Conservation (phyloP, 1,140 invertebrate species). For the Bombus pyrosoma region DNA sequence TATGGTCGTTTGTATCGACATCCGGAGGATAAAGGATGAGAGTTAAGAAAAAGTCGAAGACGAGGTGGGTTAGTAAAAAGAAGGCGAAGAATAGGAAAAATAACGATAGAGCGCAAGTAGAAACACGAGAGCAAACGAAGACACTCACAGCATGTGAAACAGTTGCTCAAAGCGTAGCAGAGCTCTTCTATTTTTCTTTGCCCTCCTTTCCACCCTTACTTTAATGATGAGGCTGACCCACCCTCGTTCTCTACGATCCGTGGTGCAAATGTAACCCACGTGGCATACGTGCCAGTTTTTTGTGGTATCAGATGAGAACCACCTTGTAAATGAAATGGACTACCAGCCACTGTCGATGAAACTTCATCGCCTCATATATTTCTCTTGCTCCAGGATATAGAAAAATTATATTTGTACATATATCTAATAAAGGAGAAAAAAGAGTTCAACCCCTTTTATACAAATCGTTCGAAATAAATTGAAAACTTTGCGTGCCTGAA, state of each 20-base stretch:
- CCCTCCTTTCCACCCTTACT: conserved; percentile 46
- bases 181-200: conserved; percentile 65
- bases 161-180: conserved; percentile 63
- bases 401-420: background rate
- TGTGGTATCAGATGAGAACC: conserved; percentile 43
- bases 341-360: conserved; percentile 43
- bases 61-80: background rate
- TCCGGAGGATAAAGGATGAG: background rate
- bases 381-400: background rate
- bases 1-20: background rate
- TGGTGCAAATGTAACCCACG: conserved; percentile 54
- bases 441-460: background rate
- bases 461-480: conserved; percentile 32
- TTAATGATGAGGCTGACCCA: conserved; percentile 61
- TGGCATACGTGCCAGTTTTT: conserved; percentile 50
- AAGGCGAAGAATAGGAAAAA: conserved; percentile 47
- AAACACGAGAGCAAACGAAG: conserved; percentile 37
- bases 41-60: conserved; percentile 4
- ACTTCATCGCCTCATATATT: conserved; percentile 8
- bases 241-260: conserved; percentile 36
- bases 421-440: background rate
- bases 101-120: conserved; percentile 48
- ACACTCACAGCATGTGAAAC: conserved; percentile 62
- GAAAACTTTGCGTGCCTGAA: background rate
- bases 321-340: conserved; percentile 59